These are phyloP conservation scores for Entomyzon cyanotis DNA, from an alignment of 2,113 vertebrate genomes.

Conservation along the genomic window DNA sequence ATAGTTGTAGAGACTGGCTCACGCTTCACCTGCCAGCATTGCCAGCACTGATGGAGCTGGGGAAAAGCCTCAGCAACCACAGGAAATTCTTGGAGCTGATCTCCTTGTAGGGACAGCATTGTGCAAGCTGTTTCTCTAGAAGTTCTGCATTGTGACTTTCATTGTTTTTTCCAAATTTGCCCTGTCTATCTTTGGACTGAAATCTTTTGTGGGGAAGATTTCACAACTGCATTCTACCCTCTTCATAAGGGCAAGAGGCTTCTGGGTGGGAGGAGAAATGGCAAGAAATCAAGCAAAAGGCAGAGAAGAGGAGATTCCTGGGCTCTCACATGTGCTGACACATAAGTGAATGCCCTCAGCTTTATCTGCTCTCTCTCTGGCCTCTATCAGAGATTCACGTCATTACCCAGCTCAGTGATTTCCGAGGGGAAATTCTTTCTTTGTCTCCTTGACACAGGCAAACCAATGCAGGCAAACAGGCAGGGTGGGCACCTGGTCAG, in stretches of 20 bases:
- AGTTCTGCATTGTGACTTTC: neutral
- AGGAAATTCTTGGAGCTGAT: neutral
- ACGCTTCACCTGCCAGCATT: neutral
- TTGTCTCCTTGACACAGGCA: neutral
- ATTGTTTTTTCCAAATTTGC: neutral
- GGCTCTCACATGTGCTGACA: neutral
- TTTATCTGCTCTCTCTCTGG: neutral
- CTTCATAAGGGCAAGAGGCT: neutral
- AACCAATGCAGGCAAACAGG: neutral
- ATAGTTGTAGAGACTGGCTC: conserved; percentile 9
- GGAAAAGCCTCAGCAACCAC: neutral
- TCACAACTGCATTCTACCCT: neutral
- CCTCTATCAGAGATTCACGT: neutral
- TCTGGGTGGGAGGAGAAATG: neutral
- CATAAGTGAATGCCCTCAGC: neutral
- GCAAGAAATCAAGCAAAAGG: neutral
- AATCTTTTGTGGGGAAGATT: neutral
- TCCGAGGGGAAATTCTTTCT: neutral
- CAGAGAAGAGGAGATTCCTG: neutral
- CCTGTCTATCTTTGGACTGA: neutral
- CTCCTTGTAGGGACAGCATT: neutral
- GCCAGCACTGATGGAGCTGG: neutral
- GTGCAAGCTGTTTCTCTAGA: neutral
- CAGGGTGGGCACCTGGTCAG: neutral
- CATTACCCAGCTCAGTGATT: neutral